These are phyloP conservation scores for Mus musculus DNA, from an alignment of 2,113 vertebrate genomes.

Conservation along the genomic window GRCm39 chr16:4569501-4570000, in stretches of 20 bases:
- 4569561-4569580: conserved; percentile 12
- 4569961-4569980: not conserved
- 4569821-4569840: no score
- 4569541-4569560: not conserved
- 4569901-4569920: not conserved
- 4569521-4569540: not conserved
- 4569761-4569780: not conserved
- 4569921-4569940: not conserved
- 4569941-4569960: not conserved
- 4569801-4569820: no score
- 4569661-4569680: not conserved
- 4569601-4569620: not conserved
- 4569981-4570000: not conserved
- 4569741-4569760: not conserved
- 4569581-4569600: not conserved
- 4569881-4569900: not conserved
- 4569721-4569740: not conserved
- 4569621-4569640: no score
- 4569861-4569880: not conserved
- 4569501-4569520: not conserved
- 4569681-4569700: not conserved
- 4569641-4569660: not conserved
- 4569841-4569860: not conserved
- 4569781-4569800: not conserved
- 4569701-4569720: not conserved